Evolutionary conservation across 2,113 vertebrate genomes (phyloP).

Genomic region (Lagopus muta): DNA sequence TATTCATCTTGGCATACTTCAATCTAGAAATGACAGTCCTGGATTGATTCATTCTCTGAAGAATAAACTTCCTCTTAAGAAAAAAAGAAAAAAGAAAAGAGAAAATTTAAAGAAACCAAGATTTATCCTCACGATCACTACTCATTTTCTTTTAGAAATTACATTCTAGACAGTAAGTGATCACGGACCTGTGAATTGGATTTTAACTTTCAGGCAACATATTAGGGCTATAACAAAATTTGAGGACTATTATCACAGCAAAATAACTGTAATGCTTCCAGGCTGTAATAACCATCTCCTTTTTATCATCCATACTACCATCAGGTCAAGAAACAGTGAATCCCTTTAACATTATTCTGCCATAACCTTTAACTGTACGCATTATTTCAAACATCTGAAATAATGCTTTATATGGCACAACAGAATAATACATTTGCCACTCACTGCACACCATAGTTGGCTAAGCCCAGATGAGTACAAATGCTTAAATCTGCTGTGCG

Average conservation of each 20-base stretch:
- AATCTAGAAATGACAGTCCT: background rate
- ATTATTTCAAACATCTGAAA: conserved; percentile 46
- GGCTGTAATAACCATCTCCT: conserved; percentile 50
- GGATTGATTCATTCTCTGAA: background rate
- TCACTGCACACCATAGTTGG: background rate
- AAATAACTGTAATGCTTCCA: conserved; percentile 69
- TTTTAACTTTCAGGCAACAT: conserved; percentile 67
- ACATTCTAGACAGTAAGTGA: conserved; percentile 15
- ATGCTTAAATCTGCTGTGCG: background rate
- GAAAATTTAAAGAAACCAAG: background rate
- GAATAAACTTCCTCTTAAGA: background rate
- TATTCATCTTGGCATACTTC: background rate
- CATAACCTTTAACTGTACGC: conserved; percentile 58
- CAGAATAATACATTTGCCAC: conserved; percentile 20
- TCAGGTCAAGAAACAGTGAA: conserved; percentile 39
- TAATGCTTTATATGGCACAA: conserved; percentile 27
- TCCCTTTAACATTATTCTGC: conserved; percentile 52
- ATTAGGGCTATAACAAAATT: conserved; percentile 56
- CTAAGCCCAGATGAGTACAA: background rate
- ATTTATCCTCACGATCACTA: conserved; percentile 9
- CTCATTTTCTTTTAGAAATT: conserved; percentile 25
- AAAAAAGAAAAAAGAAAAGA: background rate
- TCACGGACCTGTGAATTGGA: conserved; percentile 31
- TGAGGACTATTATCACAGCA: conserved; percentile 64
- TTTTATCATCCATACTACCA: conserved; percentile 61